Base-by-base conservation (phyloP, 2,888 invertebrate genomes). In the Apodemia mormo region DNA sequence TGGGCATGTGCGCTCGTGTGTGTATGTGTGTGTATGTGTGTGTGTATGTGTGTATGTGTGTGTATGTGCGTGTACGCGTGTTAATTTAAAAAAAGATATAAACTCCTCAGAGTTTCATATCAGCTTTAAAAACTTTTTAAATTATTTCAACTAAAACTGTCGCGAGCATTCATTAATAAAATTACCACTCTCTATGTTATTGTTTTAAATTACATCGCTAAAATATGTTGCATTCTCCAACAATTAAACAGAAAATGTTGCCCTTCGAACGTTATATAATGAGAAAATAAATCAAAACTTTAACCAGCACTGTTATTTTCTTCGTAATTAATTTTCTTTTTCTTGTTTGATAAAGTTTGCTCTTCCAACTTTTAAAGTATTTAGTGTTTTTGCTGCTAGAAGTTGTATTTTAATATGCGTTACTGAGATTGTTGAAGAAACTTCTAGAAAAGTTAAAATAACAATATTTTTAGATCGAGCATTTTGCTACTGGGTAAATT, bases 221-320 rank as follows among this genome's bases (percentile, higher is more conserved):
- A 54, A 54, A 54, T 54, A 54, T 29, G 3, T 29, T 29, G 10
- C 22, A 29, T 10, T 56, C 29, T 58, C 30, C 30, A 58, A 30
- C 30, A 30, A 58, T 58, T 58, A 58, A 58, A 30, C 14, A 14
- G 33, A 61, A 30, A 61, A 33, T 61, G 33, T 61, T 14, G 8
- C 61, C 61, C 61, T 61, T 61, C 12, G 33, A 33, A 33, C 58
- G 37, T 33, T 61, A 12, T 61, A 61, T 61, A 61, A 61, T 61
- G 61, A 61, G 61, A 33, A 37, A 14, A 61, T 61, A 61, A 61
- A 61, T 61, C 33, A 61, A 61, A 61, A 61, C 61, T 61, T 61
- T 33, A 61, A 61, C 30, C 61, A 61, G 33, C 61, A 33, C 33
- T 61, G 58, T 29, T 58, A 30, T 29, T 58, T 58, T 29, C 58